phyloP scores from a whole-genome alignment of 92 coral and sea anemone genomes.

The Actinostola sp. region DNA sequence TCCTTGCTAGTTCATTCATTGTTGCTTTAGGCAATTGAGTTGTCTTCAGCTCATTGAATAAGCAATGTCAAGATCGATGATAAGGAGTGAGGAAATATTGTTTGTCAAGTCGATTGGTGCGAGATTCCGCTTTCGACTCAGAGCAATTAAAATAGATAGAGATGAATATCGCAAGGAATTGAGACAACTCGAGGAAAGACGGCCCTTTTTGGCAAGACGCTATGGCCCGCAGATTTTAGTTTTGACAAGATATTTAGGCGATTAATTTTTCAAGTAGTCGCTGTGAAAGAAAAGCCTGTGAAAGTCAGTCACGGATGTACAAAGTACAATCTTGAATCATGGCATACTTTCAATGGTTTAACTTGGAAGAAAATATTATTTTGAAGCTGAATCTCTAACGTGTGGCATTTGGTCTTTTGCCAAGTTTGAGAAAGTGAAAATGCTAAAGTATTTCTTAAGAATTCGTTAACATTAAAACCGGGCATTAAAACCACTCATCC shows the following conservation, averaged over 20 bases:
- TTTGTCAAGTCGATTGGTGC: slow-evolving; percentile 4
- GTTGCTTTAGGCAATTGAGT: too few species aligned
- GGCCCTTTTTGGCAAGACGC: background rate
- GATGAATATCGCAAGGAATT: slow-evolving; percentile 12
- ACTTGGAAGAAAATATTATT: background rate
- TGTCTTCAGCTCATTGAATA: too few species aligned
- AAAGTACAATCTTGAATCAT: background rate
- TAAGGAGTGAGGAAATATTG: slow-evolving; percentile 5
- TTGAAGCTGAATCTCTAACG: background rate
- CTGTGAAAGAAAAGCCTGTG: too few species aligned
- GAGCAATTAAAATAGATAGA: slow-evolving; percentile 3
- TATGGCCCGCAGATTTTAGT: background rate
- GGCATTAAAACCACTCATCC: too few species aligned
- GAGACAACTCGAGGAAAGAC: slow-evolving; percentile 20
- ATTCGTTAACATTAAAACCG: too few species aligned
- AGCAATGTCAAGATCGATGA: background rate
- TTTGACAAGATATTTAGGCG: slow-evolving; percentile 6
- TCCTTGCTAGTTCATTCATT: too few species aligned
- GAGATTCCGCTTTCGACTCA: background rate
- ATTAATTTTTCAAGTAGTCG: slow-evolving; percentile 1
- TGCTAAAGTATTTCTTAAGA: background rate
- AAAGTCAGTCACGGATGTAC: background rate
- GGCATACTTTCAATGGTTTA: background rate
- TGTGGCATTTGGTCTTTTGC: background rate
- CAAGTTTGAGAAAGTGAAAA: background rate